These are phyloP conservation scores for Galaxea fascicularis DNA, from an alignment of 92 coral and sea anemone genomes.

Conservation along the genomic window DNA sequence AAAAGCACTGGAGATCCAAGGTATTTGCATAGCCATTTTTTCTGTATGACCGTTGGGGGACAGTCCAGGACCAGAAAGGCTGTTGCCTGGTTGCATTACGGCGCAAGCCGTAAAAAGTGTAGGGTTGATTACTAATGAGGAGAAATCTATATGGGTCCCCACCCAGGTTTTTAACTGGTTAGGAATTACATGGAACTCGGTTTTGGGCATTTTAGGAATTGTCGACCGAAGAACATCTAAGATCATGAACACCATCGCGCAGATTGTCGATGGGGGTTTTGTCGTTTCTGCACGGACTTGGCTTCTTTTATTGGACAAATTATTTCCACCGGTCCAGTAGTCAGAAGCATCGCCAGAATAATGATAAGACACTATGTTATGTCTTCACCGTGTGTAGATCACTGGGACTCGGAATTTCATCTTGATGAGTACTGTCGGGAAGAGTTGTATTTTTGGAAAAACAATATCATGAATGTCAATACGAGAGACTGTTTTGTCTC, in stretches of 20 bases:
- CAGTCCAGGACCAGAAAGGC: slow-evolving; percentile 30
- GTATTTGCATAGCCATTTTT: slow-evolving; percentile 50
- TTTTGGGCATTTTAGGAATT: slow-evolving; percentile 38
- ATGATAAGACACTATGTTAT: slow-evolving; percentile 44
- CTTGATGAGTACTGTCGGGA: slow-evolving; percentile 56
- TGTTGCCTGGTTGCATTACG: slow-evolving; percentile 27
- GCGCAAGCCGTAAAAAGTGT: slow-evolving; percentile 42
- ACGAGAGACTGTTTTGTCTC: background rate
- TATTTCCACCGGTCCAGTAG: background rate
- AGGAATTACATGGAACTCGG: slow-evolving; percentile 54
- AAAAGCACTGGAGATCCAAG: slow-evolving; percentile 61
- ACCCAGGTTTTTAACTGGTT: slow-evolving; percentile 47
- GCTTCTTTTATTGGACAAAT: slow-evolving; percentile 16
- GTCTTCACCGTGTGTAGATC: slow-evolving; percentile 2
- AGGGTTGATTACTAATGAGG: slow-evolving; percentile 40
- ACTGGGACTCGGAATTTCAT: background rate
- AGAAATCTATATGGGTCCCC: slow-evolving; percentile 48
- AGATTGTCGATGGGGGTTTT: background rate
- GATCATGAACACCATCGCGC: slow-evolving; percentile 35
- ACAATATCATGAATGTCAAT: slow-evolving; percentile 34
- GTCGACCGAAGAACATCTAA: slow-evolving; percentile 38
- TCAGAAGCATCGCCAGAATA: background rate
- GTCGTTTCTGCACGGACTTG: slow-evolving; percentile 4
- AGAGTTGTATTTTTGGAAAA: slow-evolving; percentile 56
- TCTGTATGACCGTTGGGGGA: slow-evolving; percentile 51